Conservation (phyloP, 2,888 invertebrate species). For the Rugalucina vietnamica region DNA sequence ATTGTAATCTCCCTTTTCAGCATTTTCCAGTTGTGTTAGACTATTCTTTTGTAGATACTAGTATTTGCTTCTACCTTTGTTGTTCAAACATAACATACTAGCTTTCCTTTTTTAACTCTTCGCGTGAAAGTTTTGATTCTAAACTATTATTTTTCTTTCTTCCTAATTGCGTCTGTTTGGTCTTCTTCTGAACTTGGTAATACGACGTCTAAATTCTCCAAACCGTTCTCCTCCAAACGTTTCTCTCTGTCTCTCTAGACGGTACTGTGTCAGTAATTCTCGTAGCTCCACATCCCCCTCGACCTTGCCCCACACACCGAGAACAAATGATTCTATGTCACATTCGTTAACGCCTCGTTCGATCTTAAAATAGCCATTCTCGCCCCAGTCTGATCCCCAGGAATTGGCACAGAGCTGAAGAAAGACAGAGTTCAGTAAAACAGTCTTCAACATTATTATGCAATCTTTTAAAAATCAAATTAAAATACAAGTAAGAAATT, state of each 20-base stretch:
- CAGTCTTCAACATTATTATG: too few species aligned
- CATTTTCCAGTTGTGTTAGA: too few species aligned
- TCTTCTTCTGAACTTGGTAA: not conserved
- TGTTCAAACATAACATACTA: too few species aligned
- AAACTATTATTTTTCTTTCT: too few species aligned
- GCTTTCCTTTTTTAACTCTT: too few species aligned
- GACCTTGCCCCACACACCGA: constrained; percentile 88
- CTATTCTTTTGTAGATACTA: too few species aligned
- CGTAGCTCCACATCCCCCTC: constrained; percentile 63
- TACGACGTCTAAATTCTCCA: not conserved
- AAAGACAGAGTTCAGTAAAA: not conserved
- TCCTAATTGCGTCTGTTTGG: not conserved
- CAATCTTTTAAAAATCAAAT: too few species aligned
- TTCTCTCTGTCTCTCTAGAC: constrained; percentile 52
- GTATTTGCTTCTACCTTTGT: too few species aligned
- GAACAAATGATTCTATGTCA: constrained; percentile 94
- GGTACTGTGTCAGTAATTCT: constrained; percentile 39
- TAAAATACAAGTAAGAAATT: too few species aligned
- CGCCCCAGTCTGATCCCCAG: constrained; percentile 97
- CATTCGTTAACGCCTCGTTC: constrained; percentile 93
- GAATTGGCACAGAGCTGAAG: constrained; percentile 95
- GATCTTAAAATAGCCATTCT: constrained; percentile 95
- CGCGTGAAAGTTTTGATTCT: too few species aligned
- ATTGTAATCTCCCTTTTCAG: too few species aligned
- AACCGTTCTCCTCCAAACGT: not conserved